Evolutionary conservation across 2,888 invertebrate species (phyloP), one percentile per base, ranked within the genome.

Genomic region (Hemaris fuciformis): DNA sequence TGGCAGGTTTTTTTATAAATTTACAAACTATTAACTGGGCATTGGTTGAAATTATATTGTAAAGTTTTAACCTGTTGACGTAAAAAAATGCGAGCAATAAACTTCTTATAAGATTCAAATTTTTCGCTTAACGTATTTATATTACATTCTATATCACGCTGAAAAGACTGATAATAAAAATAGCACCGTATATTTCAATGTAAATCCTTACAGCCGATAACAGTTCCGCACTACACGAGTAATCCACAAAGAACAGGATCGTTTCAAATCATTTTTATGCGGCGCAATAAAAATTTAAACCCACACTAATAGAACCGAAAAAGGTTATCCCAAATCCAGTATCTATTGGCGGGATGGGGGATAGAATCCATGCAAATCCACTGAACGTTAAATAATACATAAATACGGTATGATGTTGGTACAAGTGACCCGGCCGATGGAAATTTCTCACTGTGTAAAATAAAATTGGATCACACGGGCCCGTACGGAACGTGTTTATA

Each of bases 381-480:
- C 71, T 79, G 80, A 75, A 80, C 83, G 83, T 89, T 88, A 88
- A 88, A 89, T 91, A 89, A 89, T 87, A 87, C 84, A 89, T 89
- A 89, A 86, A 85, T 83, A 81, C 77, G 77, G 77, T 75, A 75
- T 80, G 81, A 80, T 81, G 69, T 81, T 74, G 75, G 72, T 73
- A 66, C 72, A 71, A 78, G 75, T 79, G 79, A 84, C 81, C 79
- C 78, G 79, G 72, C 68, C 81, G 86, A 87, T 88, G 87, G 88
- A 87, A 86, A 85, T 80, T 84, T 83, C 78, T 76, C 82, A 84
- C 80, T 85, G 76, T 80, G 78, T 85, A 80, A 85, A 88, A 88
- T 89, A 87, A 87, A 88, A 89, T 87, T 87, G 81, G 85, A 84
- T 86, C 81, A 76, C 75, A 75, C 71, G 70, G 70, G 69, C 70